Percentiles rank a stretch among this genome's conserved stretches.
Conservation (phyloP, 2,113 vertebrate species). For the Oryzias celebensis region DNA sequence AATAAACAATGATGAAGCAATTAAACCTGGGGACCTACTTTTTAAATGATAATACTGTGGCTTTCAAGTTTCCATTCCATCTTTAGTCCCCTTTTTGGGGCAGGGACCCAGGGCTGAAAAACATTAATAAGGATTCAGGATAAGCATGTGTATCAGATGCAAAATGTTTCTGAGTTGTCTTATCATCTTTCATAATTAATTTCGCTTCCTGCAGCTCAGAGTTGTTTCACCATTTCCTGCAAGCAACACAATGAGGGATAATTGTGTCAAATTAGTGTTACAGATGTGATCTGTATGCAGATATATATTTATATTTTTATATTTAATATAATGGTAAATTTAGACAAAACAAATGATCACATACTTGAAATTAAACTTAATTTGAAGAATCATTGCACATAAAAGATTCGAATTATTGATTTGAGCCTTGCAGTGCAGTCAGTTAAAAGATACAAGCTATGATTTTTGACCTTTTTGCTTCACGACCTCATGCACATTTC, state of each 20-base stretch:
- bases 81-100: not conserved
- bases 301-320: not conserved
- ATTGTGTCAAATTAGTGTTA: slow-evolving; percentile 9
- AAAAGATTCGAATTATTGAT: too few relatives aligned
- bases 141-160: not conserved
- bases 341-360: not conserved
- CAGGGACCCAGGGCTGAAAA: not conserved
- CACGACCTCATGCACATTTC: slow-evolving; percentile 43
- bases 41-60: too few relatives aligned
- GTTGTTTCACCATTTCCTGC: slow-evolving; percentile 1
- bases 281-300: slow-evolving; percentile 7
- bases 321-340: not conserved
- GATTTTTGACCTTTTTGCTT: slow-evolving; percentile 3
- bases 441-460: too few relatives aligned
- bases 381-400: too few relatives aligned
- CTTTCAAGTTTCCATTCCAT: too few relatives aligned
- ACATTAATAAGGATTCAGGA: not conserved
- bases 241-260: slow-evolving; percentile 1
- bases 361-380: too few relatives aligned
- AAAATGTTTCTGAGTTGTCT: slow-evolving; percentile 1
- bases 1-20: too few relatives aligned
- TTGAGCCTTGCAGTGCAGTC: too few relatives aligned
- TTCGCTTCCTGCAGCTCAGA: slow-evolving; percentile 10
- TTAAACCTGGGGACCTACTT: too few relatives aligned
- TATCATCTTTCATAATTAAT: not conserved